Evolutionary conservation across 2,113 vertebrate species (phyloP).

Genomic region (Uria aalge): DNA sequence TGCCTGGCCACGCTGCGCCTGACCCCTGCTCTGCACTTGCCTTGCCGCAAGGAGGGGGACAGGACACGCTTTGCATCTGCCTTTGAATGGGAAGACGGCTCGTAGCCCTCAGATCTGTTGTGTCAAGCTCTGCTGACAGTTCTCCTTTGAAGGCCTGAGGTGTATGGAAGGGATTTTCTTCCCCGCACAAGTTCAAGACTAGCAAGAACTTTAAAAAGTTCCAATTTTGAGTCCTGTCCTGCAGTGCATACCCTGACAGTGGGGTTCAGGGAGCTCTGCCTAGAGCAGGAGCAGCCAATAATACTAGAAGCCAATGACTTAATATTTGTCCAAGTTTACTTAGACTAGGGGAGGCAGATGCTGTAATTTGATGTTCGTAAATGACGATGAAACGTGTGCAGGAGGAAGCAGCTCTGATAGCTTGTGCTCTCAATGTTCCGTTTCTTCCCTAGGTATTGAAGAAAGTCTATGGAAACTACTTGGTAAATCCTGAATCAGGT

Average conservation of each 20-base stretch:
- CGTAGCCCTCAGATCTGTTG: not conserved
- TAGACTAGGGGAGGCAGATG: not conserved
- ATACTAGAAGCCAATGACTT: not conserved
- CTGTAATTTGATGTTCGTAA: not conserved
- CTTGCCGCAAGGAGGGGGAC: not conserved
- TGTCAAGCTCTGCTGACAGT: not conserved
- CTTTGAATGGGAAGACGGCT: not conserved
- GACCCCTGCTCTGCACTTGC: not conserved
- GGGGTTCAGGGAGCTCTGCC: not conserved
- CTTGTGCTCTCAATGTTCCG: not conserved
- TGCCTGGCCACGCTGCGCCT: rapidly evolving
- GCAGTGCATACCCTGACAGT: not conserved
- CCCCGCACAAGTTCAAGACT: not conserved
- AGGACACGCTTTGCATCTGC: not conserved
- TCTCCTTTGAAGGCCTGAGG: not conserved
- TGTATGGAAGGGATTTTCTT: not conserved
- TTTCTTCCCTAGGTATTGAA: slow-evolving; percentile 85
- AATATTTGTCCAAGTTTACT: not conserved
- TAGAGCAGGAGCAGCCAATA: not conserved
- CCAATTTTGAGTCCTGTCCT: not conserved
- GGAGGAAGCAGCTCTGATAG: not conserved
- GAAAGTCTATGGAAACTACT: slow-evolving; percentile 87
- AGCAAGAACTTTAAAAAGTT: not conserved
- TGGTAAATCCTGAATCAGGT: slow-evolving; percentile 88
- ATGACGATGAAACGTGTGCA: not conserved